These are phyloP conservation scores for Alethe castanea DNA, from an alignment of 2,113 vertebrate genomes.

Conservation along the genomic window DNA sequence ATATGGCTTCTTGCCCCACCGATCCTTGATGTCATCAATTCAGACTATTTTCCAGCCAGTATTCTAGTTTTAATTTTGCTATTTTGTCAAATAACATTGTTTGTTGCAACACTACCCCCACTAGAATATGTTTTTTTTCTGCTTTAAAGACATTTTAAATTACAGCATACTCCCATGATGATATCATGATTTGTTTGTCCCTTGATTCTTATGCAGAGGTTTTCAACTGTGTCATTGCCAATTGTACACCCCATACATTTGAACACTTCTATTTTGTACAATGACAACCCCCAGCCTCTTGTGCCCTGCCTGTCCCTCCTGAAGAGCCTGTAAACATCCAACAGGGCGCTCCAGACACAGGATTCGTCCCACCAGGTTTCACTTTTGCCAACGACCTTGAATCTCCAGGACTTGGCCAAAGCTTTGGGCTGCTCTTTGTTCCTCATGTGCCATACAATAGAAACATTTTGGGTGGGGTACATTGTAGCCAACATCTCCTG, in stretches of 20 bases:
- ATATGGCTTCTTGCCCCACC: not conserved
- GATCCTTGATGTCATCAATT: not conserved
- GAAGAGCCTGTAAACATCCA: not conserved
- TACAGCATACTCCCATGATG: not conserved
- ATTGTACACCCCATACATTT: not conserved
- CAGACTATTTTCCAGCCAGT: not conserved
- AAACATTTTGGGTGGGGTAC: not conserved
- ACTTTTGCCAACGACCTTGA: not conserved
- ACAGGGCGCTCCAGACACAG: no score
- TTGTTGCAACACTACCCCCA: not conserved
- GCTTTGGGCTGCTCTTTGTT: not conserved
- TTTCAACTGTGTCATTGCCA: not conserved
- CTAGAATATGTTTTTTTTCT: not conserved
- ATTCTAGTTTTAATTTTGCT: not conserved
- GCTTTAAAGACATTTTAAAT: not conserved
- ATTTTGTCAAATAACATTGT: not conserved
- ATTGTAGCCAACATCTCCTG: not conserved
- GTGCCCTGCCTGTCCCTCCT: not conserved
- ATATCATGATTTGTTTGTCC: not conserved
- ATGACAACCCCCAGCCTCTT: not conserved
- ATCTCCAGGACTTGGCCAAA: no score
- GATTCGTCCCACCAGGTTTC: not conserved
- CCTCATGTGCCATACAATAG: not conserved
- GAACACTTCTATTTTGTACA: not conserved
- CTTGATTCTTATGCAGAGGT: not conserved